phyloP scores from a whole-genome alignment of 2,797 vertebrate genomes.

The Coreius guichenoti region DNA sequence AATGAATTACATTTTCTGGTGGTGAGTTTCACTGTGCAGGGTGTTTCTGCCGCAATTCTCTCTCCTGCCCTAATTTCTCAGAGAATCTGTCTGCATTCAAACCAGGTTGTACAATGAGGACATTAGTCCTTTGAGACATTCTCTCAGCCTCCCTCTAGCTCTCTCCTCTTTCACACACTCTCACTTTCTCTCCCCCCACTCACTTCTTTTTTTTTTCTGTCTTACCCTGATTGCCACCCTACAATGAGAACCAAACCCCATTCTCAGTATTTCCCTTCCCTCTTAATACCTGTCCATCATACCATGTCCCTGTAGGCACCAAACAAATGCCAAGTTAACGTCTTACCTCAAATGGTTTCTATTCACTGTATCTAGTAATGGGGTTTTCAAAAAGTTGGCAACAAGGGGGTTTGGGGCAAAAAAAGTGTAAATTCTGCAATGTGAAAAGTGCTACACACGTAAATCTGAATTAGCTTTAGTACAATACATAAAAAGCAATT shows the following conservation, averaged over 20 bases:
- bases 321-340: slow-evolving; percentile 16
- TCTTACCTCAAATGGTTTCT: slow-evolving; percentile 29
- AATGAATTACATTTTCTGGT: background rate
- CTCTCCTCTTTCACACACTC: slow-evolving; percentile 35
- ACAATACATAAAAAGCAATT: background rate
- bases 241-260: slow-evolving; percentile 12
- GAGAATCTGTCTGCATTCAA: slow-evolving; percentile 59
- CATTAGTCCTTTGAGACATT: slow-evolving; percentile 64
- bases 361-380: background rate
- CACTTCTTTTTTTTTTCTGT: slow-evolving; percentile 29
- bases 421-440: background rate
- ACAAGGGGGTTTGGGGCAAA: background rate
- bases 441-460: background rate
- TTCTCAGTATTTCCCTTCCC: slow-evolving; percentile 9
- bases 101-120: slow-evolving; percentile 71
- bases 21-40: background rate
- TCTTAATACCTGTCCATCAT: slow-evolving; percentile 33
- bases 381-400: background rate
- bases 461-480: background rate
- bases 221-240: slow-evolving; percentile 14
- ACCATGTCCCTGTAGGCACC: slow-evolving; percentile 23
- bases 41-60: slow-evolving; percentile 5
- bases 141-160: slow-evolving; percentile 41
- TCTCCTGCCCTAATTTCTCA: slow-evolving; percentile 48
- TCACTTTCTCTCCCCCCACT: slow-evolving; percentile 23